phyloP scores from a whole-genome alignment of 1,140 invertebrate genomes.

The Holotrichia oblita region DNA sequence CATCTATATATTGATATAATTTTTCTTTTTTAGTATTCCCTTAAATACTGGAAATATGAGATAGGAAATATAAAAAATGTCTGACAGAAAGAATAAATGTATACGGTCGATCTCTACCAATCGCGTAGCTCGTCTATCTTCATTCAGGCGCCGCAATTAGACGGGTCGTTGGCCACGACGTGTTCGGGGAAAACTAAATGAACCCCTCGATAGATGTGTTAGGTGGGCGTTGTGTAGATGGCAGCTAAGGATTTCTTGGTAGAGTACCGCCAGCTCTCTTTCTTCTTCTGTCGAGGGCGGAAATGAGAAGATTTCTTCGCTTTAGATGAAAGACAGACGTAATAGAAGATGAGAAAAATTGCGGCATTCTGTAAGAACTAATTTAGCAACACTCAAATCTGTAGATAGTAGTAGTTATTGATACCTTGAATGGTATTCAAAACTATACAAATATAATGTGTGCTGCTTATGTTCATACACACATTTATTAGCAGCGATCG shows the following conservation, averaged over 20 bases:
- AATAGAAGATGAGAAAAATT: conserved; percentile 53
- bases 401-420: conserved; percentile 38
- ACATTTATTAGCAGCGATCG: too few species aligned
- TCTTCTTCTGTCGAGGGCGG: conserved; percentile 53
- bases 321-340: conserved; percentile 50
- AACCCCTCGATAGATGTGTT: conserved; percentile 42
- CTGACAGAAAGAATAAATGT: conserved; percentile 18
- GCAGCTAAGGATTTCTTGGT: conserved; percentile 49
- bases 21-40: not conserved
- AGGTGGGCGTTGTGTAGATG: conserved; percentile 43
- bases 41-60: conserved; percentile 60
- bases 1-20: too few species aligned
- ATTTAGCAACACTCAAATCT: conserved; percentile 60
- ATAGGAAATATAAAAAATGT: conserved; percentile 55
- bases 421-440: too few species aligned
- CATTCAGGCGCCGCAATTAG: conserved; percentile 72
- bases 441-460: too few species aligned
- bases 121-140: conserved; percentile 57
- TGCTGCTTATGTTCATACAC: too few species aligned
- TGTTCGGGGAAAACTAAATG: conserved; percentile 44
- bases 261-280: conserved; percentile 52
- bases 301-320: conserved; percentile 40
- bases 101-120: conserved; percentile 50
- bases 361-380: conserved; percentile 48
- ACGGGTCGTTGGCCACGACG: conserved; percentile 68